Evolutionary conservation across 2,797 vertebrate species (phyloP), one percentile per base, ranked within the genome.

Genomic region (Catharus ustulatus): DNA sequence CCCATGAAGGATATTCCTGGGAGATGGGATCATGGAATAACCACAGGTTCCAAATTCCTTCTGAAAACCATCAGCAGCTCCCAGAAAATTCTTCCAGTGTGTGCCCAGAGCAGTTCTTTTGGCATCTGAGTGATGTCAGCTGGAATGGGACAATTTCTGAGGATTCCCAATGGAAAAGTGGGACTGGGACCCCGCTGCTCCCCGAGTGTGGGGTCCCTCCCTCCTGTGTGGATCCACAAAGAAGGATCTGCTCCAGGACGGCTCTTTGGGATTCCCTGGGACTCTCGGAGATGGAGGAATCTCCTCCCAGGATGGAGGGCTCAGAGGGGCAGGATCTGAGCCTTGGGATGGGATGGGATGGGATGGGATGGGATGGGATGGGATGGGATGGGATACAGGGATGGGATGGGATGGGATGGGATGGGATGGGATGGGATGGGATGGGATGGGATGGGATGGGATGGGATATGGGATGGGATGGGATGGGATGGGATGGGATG

Each of bases 11-110:
- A 62, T 3, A 38, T 40, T 62, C 63, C 84, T 14, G 29, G 30
- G 24, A 45, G 49, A 64, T 2, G 42, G 30, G 17, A 17, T 8
- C 36, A 22, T 0, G 1, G 42, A 45, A 21, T 9, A 12, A 71
- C 10, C 2, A 2, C 34, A 71, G 29, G 12, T 13, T 87, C 34
- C 58, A 26, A n/a, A 68, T 13, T 21, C 34, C 67, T 52, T 13
- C n/a, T 2, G 7, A 57, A 86, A 52, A 4, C 36, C 45, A 6
- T 0, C 8, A 1, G 26, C 61, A 59, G 29, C 58, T 69, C 46
- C 18, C 1, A 1, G 30, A 63, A 66, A 49, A 43, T 5, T 6
- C 7, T 21, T 26, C 61, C 20, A 2, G 24, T 1, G 23, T 5
- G 51, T 11, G 2, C 11, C 38, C 34, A 24, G 43, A 61, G 34